Percentiles rank a stretch among this genome's conserved stretches.
These are phyloP conservation scores for Patagioenas fasciata DNA, from an alignment of 2,113 vertebrate genomes.

Conservation along the genomic window DNA sequence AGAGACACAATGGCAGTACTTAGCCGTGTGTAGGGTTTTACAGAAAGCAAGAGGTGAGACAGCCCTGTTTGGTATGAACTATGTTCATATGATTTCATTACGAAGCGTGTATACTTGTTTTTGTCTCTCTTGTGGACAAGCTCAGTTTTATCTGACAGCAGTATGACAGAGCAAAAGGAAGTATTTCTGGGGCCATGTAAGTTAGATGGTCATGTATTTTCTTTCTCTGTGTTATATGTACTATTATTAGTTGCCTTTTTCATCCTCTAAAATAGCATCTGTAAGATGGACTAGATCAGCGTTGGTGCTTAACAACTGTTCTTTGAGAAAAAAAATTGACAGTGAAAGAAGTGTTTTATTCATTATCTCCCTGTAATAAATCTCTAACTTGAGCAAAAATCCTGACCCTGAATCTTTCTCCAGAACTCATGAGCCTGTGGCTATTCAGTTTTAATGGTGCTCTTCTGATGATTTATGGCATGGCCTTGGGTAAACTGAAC, in stretches of 20 bases:
- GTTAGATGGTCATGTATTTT: not conserved
- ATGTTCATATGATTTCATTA: not conserved
- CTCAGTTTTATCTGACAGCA: not conserved
- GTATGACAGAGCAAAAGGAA: not conserved
- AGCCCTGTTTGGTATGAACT: not conserved
- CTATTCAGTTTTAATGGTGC: not conserved
- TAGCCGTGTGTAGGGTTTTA: not conserved
- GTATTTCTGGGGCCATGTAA: not conserved
- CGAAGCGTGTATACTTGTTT: not conserved
- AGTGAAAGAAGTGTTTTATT: not conserved
- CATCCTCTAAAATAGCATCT: not conserved
- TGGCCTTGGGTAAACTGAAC: constrained; percentile 27
- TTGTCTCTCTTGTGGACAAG: not conserved
- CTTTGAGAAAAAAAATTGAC: not conserved
- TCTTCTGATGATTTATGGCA: constrained; percentile 25
- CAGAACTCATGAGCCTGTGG: not conserved
- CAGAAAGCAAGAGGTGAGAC: not conserved
- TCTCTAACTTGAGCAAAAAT: constrained; percentile 18
- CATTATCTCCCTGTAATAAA: constrained; percentile 39
- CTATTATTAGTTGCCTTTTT: constrained; percentile 22
- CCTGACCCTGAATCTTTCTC: constrained; percentile 4
- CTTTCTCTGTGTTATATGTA: not conserved
- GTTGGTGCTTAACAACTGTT: not conserved
- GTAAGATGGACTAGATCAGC: not conserved
- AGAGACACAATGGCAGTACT: not conserved